Evolutionary conservation across 2,888 invertebrate genomes (phyloP), one percentile per base, ranked within the genome.

Genomic region (Taphrorychus bicolor): DNA sequence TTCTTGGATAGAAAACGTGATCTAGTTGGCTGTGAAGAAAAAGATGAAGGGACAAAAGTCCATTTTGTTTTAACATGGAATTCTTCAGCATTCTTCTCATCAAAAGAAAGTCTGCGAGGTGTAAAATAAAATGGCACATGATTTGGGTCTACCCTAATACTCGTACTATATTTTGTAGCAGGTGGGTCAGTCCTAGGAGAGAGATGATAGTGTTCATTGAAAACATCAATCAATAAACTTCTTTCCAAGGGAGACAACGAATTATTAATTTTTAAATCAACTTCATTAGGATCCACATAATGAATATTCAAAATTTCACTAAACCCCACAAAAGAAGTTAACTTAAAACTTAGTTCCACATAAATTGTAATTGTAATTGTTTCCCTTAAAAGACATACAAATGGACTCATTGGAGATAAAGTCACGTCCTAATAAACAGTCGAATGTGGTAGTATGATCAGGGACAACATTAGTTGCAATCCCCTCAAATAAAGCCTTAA

Each of bases 221-320:
- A 32, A 32, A 32, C 32, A 32, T 32, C 32, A 32, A 32, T 9
- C 9, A 32, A 32, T 9, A 32, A 32, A 7, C 5, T 9, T 9
- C 32, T 32, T 32, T 32, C 32, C 9, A 32, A 32, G 9, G 32
- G 32, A 32, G 32, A 32, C 9, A 32, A 32, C 5, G 5, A 32
- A 32, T 32, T 32, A 16, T 45, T 45, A 16, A 45, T 45, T 45
- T 45, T 45, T 45, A 45, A 14, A n/a, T 45, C 45, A 45, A 16
- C 5, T 9, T 14, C 16, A 45, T 45, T 16, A 16, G 45, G 16
- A 5, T 45, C 45, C 5, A 45, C 45, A 45, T 45, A 45, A 45
- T 45, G 5, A 16, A 45, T 45, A 45, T 45, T 45, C 45, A 45
- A 32, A 32, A 32, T 45, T 45, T 14, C 14, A 45, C 45, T 45